A percentile compares a stretch with the other conserved stretches of the same genome.
Evolutionary conservation across 2,113 vertebrate species (phyloP).

Genomic region (Odobenus rosmarus): DNA sequence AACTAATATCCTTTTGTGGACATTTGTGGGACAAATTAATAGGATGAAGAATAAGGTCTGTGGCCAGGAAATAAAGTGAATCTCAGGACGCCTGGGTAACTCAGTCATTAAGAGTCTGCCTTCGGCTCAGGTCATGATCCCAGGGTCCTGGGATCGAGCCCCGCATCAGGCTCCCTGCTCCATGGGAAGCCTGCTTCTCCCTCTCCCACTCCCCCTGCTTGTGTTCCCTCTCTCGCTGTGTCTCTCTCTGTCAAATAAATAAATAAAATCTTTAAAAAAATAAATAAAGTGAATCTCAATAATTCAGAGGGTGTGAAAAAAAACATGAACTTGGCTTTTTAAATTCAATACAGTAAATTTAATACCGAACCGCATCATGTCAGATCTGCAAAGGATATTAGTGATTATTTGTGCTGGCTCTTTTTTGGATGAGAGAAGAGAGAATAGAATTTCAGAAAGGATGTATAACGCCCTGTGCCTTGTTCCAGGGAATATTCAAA

Average conservation of each 20-base stretch:
- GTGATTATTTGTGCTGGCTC: not conserved
- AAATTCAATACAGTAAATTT: not conserved
- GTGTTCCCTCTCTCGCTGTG: no score
- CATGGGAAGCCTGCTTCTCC: no score
- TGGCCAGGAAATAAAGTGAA: not conserved
- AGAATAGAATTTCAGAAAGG: not conserved
- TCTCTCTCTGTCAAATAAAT: no score
- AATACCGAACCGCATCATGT: not conserved
- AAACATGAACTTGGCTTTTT: not conserved
- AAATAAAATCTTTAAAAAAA: no score
- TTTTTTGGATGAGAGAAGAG: not conserved
- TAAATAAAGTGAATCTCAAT: not conserved
- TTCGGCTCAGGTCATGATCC: no score
- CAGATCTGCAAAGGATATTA: not conserved
- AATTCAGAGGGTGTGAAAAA: not conserved
- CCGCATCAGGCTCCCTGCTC: no score
- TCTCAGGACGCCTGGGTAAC: not conserved
- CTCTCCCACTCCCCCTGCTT: no score
- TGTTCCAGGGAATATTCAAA: not conserved
- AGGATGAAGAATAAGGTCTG: not conserved
- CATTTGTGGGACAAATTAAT: not conserved
- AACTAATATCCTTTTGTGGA: not conserved
- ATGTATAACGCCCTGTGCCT: not conserved
- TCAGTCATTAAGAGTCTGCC: no score
- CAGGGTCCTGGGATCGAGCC: no score